Base-by-base conservation (phyloP, 2,113 vertebrate genomes). In the Toxotes jaculatrix region DNA sequence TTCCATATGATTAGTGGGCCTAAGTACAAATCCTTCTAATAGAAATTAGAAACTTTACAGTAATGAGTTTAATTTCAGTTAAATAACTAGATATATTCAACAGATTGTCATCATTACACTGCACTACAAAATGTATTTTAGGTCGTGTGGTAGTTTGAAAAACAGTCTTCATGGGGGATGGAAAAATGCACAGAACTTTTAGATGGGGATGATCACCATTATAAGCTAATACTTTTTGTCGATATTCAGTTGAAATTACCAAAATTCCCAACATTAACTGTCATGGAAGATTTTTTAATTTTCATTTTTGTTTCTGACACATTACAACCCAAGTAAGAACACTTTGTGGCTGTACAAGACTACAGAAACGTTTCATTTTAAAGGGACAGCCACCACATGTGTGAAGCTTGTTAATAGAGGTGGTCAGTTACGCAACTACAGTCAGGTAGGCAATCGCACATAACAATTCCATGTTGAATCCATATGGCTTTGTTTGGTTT, bases 171-270 rank as follows among this genome's bases (percentile, higher is more conserved):
- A 56, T 3, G 8, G 59, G 31, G 34, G 16, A 21, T 16, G 19
- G n/a, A 17, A 51, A 51, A 51, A 49, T 47, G 56, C 5, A 17
- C 56, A 65, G 17, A 49, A 49, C 23, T 23, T 27, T 27, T 40
- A 60, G 5, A 62, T 36, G 75, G 59, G n/a, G 49, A 38, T 62
- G 6, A 59, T 87, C 77, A 84, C 80, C 47, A 14, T 79, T 69
- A 85, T 81, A 87, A 89, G 70, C 69, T 80, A 80, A 21, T 32
- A n/a, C 61, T 16, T 69, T 72, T 78, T 67, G n/a, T 57, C 66
- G 9, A 34, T 73, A 17, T 14, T 43, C 11, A 23, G 17, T 69
- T 66, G 21, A 42, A 47, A 40, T 73, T 14, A 14, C 32, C n/a
- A 16, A 21, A 67, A 19, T 65, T 40, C 19, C 2, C 2, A 8